Evolutionary conservation across 2,113 vertebrate species (phyloP).

Genomic region (Petaurus breviceps): DNA sequence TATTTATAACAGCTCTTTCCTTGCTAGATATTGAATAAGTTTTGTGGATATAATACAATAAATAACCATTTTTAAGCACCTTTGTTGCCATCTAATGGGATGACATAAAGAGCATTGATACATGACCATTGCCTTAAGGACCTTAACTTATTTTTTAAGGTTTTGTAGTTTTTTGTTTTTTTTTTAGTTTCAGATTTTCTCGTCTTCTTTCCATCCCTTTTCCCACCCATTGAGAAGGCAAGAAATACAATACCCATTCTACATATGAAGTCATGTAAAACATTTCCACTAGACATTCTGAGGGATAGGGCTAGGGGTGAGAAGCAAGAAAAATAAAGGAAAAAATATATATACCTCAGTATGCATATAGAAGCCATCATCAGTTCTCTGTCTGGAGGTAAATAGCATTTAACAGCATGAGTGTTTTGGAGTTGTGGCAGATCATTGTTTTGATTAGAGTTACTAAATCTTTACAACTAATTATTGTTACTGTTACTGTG

Average conservation of each 20-base stretch:
- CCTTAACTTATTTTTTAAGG: neutral
- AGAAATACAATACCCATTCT: neutral
- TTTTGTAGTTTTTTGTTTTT: neutral
- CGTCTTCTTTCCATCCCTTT: neutral
- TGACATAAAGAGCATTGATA: neutral
- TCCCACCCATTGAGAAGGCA: neutral
- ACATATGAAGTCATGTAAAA: neutral
- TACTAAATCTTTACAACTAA: neutral
- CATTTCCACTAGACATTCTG: neutral
- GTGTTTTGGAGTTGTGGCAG: neutral
- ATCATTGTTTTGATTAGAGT: neutral
- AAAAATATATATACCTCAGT: no score
- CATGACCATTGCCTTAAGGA: neutral
- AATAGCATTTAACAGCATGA: neutral
- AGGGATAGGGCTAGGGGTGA: no score
- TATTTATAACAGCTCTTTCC: neutral
- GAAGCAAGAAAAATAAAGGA: no score
- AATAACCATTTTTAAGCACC: neutral
- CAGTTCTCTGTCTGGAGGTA: neutral
- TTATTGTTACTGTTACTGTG: neutral
- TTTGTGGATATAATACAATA: neutral
- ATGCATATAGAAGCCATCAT: neutral
- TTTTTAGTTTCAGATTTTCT: neutral
- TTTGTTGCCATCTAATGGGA: neutral
- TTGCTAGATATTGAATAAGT: neutral